Evolutionary conservation across 1,140 invertebrate species (phyloP), one percentile per base, ranked within the genome.

Genomic region (Papilio xuthus): DNA sequence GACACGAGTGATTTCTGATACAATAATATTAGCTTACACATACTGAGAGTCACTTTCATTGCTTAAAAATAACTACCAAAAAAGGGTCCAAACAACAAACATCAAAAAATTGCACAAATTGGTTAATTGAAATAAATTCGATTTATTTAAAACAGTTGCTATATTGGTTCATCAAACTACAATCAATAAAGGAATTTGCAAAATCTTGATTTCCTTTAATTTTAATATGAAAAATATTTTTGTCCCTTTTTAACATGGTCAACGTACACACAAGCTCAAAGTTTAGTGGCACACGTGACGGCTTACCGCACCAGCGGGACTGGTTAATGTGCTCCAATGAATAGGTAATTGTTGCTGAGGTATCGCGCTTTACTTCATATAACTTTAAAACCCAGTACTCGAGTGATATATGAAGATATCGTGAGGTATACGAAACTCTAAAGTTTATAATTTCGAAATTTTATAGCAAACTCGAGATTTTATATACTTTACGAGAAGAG

Each of bases 281-380:
- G 26, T 67, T 67, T 67, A 67, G 60, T 28, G 71, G 71, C 23
- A 47, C 71, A 73, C 71, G 71, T 44, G 37, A 73, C 71, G 42
- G 41, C 71, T 73, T 47, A 73, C 42, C 71, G 71, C 42, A 23
- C 41, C 42, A 26, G 15, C 12, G 26, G 42, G 71, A 73, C 71
- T 44, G 42, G 37, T 73, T 73, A 73, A 73, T 47, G 71, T 73
- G 71, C 37, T 26, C 37, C 42, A 26, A 73, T 73, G 42, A 73
- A 73, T 73, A 73, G 41, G 20, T 73, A 73, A 67, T 67, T 67
- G 60, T 67, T 67, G 60, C 23, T 26, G 26, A 67, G 60, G 60
- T 67, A 67, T 28, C 60, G 60, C 26, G 23, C 26, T 28, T 67
- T 67, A 28, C 60, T 67, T 67, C 12, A 15, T 28, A 18, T 67